A percentile compares a stretch with the other conserved stretches of the same genome.
Conservation (phyloP, 2,888 invertebrate species). For the Watsonalla binaria region DNA sequence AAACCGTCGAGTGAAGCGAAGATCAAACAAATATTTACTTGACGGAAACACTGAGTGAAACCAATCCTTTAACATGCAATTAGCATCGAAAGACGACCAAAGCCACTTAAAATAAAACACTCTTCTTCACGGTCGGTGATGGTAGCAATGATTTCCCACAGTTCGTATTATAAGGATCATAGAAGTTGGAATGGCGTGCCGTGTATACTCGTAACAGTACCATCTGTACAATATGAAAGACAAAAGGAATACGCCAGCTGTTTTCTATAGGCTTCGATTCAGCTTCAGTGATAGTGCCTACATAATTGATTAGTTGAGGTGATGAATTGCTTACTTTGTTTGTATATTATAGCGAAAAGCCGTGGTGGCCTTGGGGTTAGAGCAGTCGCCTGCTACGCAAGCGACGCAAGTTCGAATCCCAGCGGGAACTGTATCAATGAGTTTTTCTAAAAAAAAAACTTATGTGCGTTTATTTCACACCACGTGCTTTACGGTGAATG, state of each 20-base stretch:
- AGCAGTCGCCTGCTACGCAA: too few species aligned
- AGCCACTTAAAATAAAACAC: constrained; percentile 10
- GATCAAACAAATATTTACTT: constrained; percentile 26
- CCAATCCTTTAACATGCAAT: constrained; percentile 16
- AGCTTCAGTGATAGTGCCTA: constrained; percentile 7
- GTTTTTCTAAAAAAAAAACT: too few species aligned
- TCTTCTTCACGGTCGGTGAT: not conserved
- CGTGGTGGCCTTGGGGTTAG: too few species aligned
- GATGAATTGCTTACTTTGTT: constrained; percentile 9
- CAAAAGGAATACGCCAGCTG: constrained; percentile 4
- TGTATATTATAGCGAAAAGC: not conserved
- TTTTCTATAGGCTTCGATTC: constrained; percentile 16
- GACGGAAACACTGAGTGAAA: constrained; percentile 22
- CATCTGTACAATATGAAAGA: not conserved
- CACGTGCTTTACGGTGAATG: too few species aligned
- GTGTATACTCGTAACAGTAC: not conserved
- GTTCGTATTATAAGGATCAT: not conserved
- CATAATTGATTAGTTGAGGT: constrained; percentile 10
- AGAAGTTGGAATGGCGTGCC: not conserved
- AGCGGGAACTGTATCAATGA: too few species aligned
- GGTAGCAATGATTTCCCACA: not conserved
- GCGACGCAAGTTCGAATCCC: too few species aligned
- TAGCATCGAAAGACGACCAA: constrained; percentile 13
- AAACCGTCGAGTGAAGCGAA: constrained; percentile 15
- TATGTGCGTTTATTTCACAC: too few species aligned